These are phyloP conservation scores for Nephrotoma guestfalica DNA, from an alignment of 2,888 invertebrate species.

Conservation along the genomic window DNA sequence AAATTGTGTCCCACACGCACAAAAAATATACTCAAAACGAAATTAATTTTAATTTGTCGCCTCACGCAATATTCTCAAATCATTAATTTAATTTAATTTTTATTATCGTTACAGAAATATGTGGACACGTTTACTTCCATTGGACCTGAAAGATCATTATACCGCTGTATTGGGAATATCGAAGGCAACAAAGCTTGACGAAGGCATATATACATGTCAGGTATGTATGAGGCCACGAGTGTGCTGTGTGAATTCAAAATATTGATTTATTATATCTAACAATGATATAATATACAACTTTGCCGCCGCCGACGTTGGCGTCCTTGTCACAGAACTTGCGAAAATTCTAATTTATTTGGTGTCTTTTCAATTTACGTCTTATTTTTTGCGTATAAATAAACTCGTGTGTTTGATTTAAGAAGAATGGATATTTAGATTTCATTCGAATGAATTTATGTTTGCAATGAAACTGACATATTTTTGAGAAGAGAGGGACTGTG, in stretches of 20 bases:
- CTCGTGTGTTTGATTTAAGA: background rate
- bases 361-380: background rate
- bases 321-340: background rate
- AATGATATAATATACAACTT: background rate
- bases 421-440: background rate
- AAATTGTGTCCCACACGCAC: background rate
- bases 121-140: conserved; percentile 43
- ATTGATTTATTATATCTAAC: background rate
- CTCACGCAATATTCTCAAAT: background rate
- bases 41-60: background rate
- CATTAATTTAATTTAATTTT: background rate
- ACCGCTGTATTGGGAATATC: conserved; percentile 60
- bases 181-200: conserved; percentile 51
- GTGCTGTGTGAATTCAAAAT: background rate
- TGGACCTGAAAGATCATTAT: conserved; percentile 29
- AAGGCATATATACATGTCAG: conserved; percentile 68
- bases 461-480: background rate
- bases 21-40: background rate
- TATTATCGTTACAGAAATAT: conserved; percentile 39
- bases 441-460: background rate
- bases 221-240: conserved; percentile 22
- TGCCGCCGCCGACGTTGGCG: background rate
- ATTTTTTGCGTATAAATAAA: background rate
- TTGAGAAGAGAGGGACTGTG: background rate
- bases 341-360: background rate